phyloP scores from a whole-genome alignment of 2,797 vertebrate species.

The Poeciliopsis infans region DNA sequence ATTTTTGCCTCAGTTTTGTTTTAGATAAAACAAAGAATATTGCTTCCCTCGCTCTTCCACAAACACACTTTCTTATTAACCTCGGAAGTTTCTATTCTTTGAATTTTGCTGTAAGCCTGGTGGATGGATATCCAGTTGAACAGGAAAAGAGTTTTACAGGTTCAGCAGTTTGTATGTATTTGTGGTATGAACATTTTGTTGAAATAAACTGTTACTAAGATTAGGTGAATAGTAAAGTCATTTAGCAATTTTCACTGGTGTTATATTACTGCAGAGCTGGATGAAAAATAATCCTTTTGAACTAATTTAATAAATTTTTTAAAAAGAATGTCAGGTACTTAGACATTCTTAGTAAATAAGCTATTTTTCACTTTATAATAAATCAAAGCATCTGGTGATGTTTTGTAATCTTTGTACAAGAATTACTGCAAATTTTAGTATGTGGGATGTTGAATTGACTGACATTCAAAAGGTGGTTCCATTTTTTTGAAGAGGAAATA shows the following conservation, averaged over 20 bases:
- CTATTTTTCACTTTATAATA: background rate
- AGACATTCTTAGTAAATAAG: background rate
- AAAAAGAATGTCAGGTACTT: background rate
- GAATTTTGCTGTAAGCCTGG: constrained; percentile 27
- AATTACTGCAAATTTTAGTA: background rate
- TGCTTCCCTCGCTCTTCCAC: constrained; percentile 31
- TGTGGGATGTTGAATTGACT: background rate
- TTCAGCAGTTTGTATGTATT: background rate
- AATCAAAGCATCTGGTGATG: background rate
- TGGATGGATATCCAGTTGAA: constrained; percentile 6
- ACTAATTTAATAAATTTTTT: background rate
- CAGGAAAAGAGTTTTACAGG: constrained; percentile 9
- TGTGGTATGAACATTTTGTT: background rate
- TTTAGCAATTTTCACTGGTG: no score
- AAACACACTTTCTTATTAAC: constrained; percentile 50
- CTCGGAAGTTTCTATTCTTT: constrained; percentile 30
- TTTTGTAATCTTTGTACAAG: background rate
- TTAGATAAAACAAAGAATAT: constrained; percentile 46
- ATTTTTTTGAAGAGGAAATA: background rate
- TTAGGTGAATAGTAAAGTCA: background rate
- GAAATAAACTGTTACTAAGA: background rate
- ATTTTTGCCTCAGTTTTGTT: constrained; percentile 14
- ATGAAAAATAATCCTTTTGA: background rate
- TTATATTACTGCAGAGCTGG: background rate
- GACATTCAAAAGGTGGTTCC: background rate